A percentile compares a stretch with the other conserved stretches of the same genome.
These are phyloP conservation scores for Macrobrachium nipponense DNA, from an alignment of 1,140 invertebrate genomes.

Conservation along the genomic window DNA sequence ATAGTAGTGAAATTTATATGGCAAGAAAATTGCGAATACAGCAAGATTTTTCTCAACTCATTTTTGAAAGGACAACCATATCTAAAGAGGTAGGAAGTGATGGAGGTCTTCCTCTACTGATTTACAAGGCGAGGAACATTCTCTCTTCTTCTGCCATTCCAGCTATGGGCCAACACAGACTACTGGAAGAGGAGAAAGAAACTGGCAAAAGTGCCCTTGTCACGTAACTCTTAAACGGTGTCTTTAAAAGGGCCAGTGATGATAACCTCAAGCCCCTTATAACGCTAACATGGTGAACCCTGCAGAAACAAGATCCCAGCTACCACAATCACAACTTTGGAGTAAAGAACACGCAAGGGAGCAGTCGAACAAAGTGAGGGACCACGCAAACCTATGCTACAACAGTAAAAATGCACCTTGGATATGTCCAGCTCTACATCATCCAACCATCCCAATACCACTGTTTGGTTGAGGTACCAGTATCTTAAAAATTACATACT, in stretches of 20 bases:
- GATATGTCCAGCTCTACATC: conserved; percentile 41
- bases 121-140: too few species aligned
- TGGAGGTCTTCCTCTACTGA: not conserved
- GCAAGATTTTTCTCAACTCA: not conserved
- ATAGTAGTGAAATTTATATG: too few species aligned
- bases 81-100: not conserved
- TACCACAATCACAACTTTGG: conserved; percentile 49
- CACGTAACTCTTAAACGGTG: too few species aligned
- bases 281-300: conserved; percentile 40
- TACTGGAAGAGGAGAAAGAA: conserved; percentile 3
- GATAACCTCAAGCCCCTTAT: conserved; percentile 34
- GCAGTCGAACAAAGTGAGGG: conserved; percentile 31
- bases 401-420: conserved; percentile 49
- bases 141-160: too few species aligned
- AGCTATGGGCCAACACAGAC: not conserved
- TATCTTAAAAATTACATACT: conserved; percentile 32
- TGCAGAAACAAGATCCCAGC: conserved; percentile 34
- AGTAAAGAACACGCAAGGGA: conserved; percentile 50
- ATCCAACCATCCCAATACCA: conserved; percentile 26
- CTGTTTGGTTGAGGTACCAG: conserved; percentile 29
- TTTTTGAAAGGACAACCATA: not conserved
- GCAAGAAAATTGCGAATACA: too few species aligned
- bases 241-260: conserved; percentile 3
- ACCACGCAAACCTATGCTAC: conserved; percentile 37
- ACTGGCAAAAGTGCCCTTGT: too few species aligned